Conservation (phyloP, 2,113 vertebrate genomes). For the Aptenodytes forsteri region DNA sequence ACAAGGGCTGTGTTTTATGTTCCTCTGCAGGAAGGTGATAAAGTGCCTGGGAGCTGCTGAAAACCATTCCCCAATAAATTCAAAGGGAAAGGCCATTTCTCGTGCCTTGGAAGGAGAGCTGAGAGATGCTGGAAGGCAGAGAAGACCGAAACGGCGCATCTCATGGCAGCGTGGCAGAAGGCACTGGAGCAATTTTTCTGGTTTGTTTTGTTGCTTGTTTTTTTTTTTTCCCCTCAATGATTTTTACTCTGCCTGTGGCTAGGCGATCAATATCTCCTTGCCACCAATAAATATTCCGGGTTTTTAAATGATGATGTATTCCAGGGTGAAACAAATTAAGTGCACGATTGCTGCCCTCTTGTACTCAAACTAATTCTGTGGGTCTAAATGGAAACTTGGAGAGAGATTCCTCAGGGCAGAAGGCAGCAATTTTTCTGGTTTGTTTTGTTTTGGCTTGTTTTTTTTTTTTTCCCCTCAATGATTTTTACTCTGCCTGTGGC, state of each 20-base stretch:
- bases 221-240: neutral
- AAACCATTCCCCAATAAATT: neutral
- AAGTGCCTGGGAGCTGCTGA: slow-evolving; percentile 9
- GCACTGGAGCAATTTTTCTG: neutral
- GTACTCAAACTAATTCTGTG: neutral
- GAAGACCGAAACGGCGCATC: fast-evolving
- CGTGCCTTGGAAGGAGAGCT: neutral
- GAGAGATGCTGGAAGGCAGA: neutral
- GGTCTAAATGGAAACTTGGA: neutral
- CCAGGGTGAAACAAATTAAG: slow-evolving; percentile 26
- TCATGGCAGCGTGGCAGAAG: neutral
- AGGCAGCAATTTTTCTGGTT: too few relatives aligned
- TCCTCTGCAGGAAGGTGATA: slow-evolving; percentile 48
- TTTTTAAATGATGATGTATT: neutral
- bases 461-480: neutral
- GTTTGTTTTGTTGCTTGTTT: neutral
- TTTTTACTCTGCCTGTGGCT: slow-evolving; percentile 12
- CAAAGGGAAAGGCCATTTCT: slow-evolving; percentile 19
- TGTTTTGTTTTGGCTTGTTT: too few relatives aligned
- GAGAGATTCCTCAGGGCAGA: neutral
- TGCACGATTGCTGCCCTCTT: neutral
- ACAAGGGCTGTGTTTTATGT: slow-evolving; percentile 7
- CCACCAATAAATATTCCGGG: neutral
- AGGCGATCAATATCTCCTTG: slow-evolving; percentile 24
- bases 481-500: slow-evolving; percentile 37